Conservation (phyloP, 2,797 vertebrate species). For the Parauchenoglanis ngamensis region DNA sequence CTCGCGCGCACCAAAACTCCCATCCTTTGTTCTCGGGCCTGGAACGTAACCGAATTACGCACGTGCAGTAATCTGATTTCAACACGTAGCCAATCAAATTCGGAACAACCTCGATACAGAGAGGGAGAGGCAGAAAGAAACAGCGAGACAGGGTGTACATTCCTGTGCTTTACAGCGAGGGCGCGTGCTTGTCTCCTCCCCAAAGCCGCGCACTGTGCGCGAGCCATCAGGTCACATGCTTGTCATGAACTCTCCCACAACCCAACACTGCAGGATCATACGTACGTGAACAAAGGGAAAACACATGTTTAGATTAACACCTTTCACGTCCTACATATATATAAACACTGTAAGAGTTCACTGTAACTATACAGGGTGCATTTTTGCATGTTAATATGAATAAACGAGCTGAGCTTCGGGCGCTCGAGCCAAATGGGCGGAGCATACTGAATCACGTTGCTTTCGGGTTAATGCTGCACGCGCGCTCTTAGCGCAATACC, state of each 20-base stretch:
- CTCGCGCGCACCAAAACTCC: constrained; percentile 65
- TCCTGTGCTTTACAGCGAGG: constrained; percentile 56
- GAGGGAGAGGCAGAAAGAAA: background rate
- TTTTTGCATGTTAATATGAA: background rate
- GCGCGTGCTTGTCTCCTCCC: constrained; percentile 11
- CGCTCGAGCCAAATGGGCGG: background rate
- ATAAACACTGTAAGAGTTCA: background rate
- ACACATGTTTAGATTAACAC: background rate
- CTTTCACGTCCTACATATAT: background rate
- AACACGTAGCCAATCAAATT: constrained; percentile 52
- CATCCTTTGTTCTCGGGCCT: constrained; percentile 67
- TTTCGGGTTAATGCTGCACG: background rate
- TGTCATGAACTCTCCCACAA: constrained; percentile 44
- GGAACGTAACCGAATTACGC: constrained; percentile 69
- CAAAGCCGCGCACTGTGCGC: constrained; percentile 14
- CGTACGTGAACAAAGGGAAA: background rate
- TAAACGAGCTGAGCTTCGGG: background rate
- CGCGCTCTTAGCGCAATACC: background rate
- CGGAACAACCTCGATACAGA: background rate
- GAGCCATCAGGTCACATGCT: constrained; percentile 53
- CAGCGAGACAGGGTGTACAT: constrained; percentile 53
- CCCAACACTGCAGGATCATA: constrained; percentile 26
- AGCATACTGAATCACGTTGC: background rate
- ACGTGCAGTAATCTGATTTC: constrained; percentile 59
- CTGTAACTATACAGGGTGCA: background rate